Evolutionary conservation across 2,113 vertebrate genomes (phyloP), one percentile per base, ranked within the genome.

Genomic region (Piliocolobus tephrosceles): DNA sequence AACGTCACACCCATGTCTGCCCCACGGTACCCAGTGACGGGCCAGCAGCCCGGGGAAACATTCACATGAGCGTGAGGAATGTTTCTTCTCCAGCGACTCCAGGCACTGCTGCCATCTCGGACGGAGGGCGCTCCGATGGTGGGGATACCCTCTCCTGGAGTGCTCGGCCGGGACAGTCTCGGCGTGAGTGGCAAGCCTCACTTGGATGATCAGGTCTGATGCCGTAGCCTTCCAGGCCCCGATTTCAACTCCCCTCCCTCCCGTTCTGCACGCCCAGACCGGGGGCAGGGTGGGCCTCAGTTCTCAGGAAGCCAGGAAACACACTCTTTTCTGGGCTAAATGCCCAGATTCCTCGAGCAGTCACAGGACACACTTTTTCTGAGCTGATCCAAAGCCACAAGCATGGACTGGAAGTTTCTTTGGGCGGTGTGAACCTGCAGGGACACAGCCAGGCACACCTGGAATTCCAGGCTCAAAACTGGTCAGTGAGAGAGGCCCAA

Each of bases 261-360:
- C 57, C 3, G 2, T 52, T 75, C 82, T 50, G 23, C 89, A 86
- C 38, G 4, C 90, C 87, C 64, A 38, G 95, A 97, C 83, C 93
- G 66, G 97, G 98, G 98, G 98, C 85, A 97, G 98, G 98, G 98
- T 98, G 98, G 98, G 98, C 98, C 97, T 83, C 97, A 98, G 96
- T 97, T 98, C 98, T 97, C 98, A 97, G 97, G 97, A 98, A 97
- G 97, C 98, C 97, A 97, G 97, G 97, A 98, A 99, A 98, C 98
- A 98, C 98, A 98, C 98, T 98, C 97, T 98, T 97, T 98, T 98
- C 99, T 98, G 98, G 99, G 99, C 98, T 98, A 97, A 97, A 97
- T 98, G 99, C 99, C 99, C 98, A 98, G 97, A 99, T 99, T 99
- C 99, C 98, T 99, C 93, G 96, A 98, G 98, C 98, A 98, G 98